Conservation (phyloP, 2,888 invertebrate species). For the Chaetoderma sp. region DNA sequence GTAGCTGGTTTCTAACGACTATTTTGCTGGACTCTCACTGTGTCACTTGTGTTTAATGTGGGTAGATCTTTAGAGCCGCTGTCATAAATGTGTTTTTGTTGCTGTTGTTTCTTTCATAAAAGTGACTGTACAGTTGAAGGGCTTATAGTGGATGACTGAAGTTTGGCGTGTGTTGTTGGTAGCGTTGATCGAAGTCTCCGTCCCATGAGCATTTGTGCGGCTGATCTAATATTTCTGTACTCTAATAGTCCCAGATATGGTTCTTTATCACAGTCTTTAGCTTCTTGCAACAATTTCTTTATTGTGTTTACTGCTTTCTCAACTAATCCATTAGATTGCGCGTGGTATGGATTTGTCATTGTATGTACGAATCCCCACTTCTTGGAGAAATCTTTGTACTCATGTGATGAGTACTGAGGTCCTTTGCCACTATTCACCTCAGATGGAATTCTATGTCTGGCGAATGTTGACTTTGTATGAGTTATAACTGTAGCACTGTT, state of each 20-base stretch:
- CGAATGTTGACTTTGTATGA: constrained; percentile 29
- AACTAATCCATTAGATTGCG: constrained; percentile 11
- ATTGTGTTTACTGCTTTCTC: constrained; percentile 16
- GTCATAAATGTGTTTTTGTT: constrained; percentile 6
- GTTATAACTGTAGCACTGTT: constrained; percentile 20
- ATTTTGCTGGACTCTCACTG: not conserved
- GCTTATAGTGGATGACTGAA: not conserved
- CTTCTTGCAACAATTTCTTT: constrained; percentile 8
- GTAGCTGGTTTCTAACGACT: not conserved
- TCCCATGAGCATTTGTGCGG: constrained; percentile 14
- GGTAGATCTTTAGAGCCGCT: constrained; percentile 2
- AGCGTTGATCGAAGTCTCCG: constrained; percentile 4
- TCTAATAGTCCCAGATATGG: constrained; percentile 8
- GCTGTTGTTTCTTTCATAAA: not conserved
- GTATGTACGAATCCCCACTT: constrained; percentile 16
- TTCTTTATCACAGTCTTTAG: not conserved
- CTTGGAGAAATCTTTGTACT: constrained; percentile 9
- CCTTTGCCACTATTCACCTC: constrained; percentile 26
- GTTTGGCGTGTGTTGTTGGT: not conserved
- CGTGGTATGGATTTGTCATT: constrained; percentile 12
- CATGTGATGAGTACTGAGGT: constrained; percentile 19
- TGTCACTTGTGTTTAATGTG: not conserved
- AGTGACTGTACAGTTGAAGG: not conserved
- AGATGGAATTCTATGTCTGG: constrained; percentile 29
- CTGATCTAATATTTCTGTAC: constrained; percentile 4